Percentiles rank a stretch among this genome's conserved stretches.
Evolutionary conservation across 2,888 invertebrate species (phyloP).

Genomic region (Vanessa cardui): DNA sequence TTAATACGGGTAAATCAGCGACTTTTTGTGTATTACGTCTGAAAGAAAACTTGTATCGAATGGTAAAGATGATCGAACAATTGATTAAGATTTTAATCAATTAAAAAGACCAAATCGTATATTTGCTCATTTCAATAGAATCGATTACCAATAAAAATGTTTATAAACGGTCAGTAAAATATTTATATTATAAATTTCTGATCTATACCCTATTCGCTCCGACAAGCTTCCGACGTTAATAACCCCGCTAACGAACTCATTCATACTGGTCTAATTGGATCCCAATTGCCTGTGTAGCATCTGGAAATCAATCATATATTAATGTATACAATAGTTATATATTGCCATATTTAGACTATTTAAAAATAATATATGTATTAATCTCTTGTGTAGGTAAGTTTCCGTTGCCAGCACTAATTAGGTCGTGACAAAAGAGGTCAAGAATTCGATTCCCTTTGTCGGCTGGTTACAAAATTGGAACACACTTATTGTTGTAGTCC

Average conservation of each 20-base stretch:
- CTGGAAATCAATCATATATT: not conserved
- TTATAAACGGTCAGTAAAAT: too few relatives aligned
- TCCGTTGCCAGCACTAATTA: constrained; percentile 27
- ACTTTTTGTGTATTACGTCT: too few relatives aligned
- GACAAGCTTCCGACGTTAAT: not conserved
- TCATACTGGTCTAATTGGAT: constrained; percentile 2
- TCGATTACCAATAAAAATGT: too few relatives aligned
- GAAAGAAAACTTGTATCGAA: too few relatives aligned
- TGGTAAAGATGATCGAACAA: too few relatives aligned
- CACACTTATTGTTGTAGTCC: constrained; percentile 11
- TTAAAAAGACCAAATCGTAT: too few relatives aligned
- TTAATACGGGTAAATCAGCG: too few relatives aligned
- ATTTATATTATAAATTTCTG: not conserved
- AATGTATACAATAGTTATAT: too few relatives aligned
- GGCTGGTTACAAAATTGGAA: constrained; percentile 25
- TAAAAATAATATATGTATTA: not conserved
- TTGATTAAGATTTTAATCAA: too few relatives aligned
- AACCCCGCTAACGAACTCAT: constrained; percentile 5
- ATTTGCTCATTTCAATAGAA: too few relatives aligned
- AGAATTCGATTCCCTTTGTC: constrained; percentile 34
- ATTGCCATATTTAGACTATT: not conserved
- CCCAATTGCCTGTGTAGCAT: not conserved
- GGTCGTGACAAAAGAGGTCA: constrained; percentile 31
- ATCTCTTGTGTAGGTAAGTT: constrained; percentile 7
- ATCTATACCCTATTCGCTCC: not conserved